Evolutionary conservation across 2,888 invertebrate genomes (phyloP), one percentile per base, ranked within the genome.

Genomic region (Pogonocherus hispidulus): DNA sequence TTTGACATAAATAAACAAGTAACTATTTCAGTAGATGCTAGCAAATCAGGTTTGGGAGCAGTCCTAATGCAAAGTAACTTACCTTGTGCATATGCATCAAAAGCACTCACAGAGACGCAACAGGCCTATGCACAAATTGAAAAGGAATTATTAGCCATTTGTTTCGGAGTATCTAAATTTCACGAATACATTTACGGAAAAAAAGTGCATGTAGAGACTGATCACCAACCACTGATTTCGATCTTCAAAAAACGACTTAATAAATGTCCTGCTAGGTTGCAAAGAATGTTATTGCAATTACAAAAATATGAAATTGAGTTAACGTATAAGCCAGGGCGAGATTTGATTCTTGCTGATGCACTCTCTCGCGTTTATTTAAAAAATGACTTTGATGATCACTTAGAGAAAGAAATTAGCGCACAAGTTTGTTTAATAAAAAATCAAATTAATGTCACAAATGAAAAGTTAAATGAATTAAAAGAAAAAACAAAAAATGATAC

Each of bases 91-190:
- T 82, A 82, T 67, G 80, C 79, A 0, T 83, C 81, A 0, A 73
- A 78, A 69, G 74, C 79, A 8, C 56, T 83, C n/a, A 77, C 77
- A 22, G 69, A 67, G 1, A 69, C 78, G 9, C 81, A n/a, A 84
- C 63, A 69, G 62, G 16, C 65, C 20, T 84, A 83, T 63, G 78
- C 80, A 0, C 80, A 82, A 69, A 83, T 84, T 3, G 82, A 85
- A 66, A 83, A 84, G 67, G 83, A 85, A 74, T 79, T 82, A 0
- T 66, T 84, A 3, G 83, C 46, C 80, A 79, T 11, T 79, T 81
- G 9, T 81, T 83, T 71, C 71, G 62, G 62, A 4, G 56, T 37
- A 6, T 46, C 27, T 14, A 0, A 3, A 5, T 51, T 51, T 23
- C 8, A 11, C 0, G 14, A 23, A 11, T 51, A 27, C 14, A 19